A percentile compares a stretch with the other conserved stretches of the same genome.
These are phyloP conservation scores for Drosophila teissieri DNA, from an alignment of 1,140 invertebrate genomes.

Conservation along the genomic window DNA sequence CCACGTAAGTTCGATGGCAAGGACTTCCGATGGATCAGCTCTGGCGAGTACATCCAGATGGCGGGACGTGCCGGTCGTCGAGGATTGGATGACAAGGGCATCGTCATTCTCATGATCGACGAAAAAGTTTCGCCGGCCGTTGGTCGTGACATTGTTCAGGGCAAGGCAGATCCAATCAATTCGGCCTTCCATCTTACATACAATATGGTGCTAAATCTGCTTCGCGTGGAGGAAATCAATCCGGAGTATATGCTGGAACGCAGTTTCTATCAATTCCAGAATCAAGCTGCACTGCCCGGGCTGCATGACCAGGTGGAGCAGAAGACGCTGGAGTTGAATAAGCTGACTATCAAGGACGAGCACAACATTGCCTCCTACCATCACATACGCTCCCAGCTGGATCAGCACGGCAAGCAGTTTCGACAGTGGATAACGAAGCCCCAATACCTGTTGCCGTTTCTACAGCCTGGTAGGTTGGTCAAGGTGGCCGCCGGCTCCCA, in stretches of 20 bases:
- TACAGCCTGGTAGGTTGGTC: slow-evolving; percentile 96
- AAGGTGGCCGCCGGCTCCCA: slow-evolving; percentile 94
- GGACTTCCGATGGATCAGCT: slow-evolving; percentile 96
- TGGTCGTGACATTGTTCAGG: slow-evolving; percentile 95
- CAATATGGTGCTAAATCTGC: slow-evolving; percentile 99
- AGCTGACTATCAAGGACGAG: slow-evolving; percentile 89
- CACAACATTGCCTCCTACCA: slow-evolving; percentile 93
- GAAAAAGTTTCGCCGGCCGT: slow-evolving; percentile 96
- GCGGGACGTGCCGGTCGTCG: slow-evolving; percentile 98
- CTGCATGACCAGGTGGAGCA: slow-evolving; percentile 92
- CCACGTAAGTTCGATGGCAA: slow-evolving; percentile 99
- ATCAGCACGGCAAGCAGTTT: slow-evolving; percentile 90
- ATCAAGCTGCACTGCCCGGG: slow-evolving; percentile 96
- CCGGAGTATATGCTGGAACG: slow-evolving; percentile 99
- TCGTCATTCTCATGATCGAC: slow-evolving; percentile 99
- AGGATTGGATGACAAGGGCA: slow-evolving; percentile 98
- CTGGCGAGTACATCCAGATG: slow-evolving; percentile 99
- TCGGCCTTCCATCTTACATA: slow-evolving; percentile 99
- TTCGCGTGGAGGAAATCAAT: slow-evolving; percentile 99
- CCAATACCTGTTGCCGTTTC: slow-evolving; percentile 95
- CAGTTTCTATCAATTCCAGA: slow-evolving; percentile 99
- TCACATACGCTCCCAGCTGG: slow-evolving; percentile 92
- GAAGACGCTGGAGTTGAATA: slow-evolving; percentile 88
- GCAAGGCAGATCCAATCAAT: slow-evolving; percentile 97
- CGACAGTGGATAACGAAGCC: slow-evolving; percentile 93